Percentiles rank a stretch among this genome's conserved stretches.
These are phyloP conservation scores for Brachionus rotundiformis DNA, from an alignment of 1,140 invertebrate species.

Conservation along the genomic window DNA sequence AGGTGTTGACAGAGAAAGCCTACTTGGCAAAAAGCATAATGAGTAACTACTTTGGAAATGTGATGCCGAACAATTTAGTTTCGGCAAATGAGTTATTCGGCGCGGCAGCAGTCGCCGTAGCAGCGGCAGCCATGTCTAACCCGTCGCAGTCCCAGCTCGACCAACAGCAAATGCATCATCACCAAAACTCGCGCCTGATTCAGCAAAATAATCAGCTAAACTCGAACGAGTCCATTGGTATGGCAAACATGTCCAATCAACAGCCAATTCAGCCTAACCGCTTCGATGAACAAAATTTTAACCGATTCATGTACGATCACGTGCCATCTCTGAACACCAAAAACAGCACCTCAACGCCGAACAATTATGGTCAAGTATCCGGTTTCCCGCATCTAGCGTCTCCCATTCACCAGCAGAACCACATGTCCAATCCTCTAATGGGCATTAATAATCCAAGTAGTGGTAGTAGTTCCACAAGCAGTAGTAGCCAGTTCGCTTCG, in stretches of 20 bases:
- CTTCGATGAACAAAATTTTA: slow-evolving; percentile 24
- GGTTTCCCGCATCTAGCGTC: slow-evolving; percentile 7
- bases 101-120: slow-evolving; percentile 44
- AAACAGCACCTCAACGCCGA: slow-evolving; percentile 2
- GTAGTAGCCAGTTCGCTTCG: slow-evolving; percentile 45
- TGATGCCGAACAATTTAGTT: slow-evolving; percentile 46
- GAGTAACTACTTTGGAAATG: slow-evolving; percentile 50
- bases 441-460: slow-evolving; percentile 24
- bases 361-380: slow-evolving; percentile 14
- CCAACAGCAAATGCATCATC: background rate
- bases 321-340: slow-evolving; percentile 9
- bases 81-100: slow-evolving; percentile 49
- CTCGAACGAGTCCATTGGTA: background rate
- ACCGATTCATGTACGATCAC: slow-evolving; percentile 35
- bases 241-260: background rate
- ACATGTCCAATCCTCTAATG: background rate
- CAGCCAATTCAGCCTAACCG: background rate
- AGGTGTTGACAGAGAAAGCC: background rate
- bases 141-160: background rate
- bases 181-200: background rate
- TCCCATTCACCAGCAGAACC: slow-evolving; percentile 21
- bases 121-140: slow-evolving; percentile 33
- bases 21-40: background rate
- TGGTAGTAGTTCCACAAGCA: background rate
- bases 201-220: background rate